Evolutionary conservation across 2,888 invertebrate species (phyloP).

Genomic region (Pyrrhosoma nymphula): DNA sequence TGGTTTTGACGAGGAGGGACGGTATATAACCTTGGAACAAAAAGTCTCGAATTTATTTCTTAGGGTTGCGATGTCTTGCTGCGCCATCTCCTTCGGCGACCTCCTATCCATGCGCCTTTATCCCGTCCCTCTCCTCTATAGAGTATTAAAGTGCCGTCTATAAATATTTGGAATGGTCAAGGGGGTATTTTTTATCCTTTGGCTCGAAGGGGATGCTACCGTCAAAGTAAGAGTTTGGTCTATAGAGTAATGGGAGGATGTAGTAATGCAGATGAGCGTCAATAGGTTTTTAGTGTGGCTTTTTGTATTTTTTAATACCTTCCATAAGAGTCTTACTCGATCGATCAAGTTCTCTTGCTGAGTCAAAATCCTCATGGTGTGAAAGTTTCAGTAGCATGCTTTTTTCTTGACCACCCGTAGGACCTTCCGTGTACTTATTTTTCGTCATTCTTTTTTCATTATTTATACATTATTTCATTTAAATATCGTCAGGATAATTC

Average conservation of each 20-base stretch:
- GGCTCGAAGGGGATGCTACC: neutral
- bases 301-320: neutral
- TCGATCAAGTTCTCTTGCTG: no score
- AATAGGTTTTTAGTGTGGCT: neutral
- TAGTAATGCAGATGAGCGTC: neutral
- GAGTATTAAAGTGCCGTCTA: neutral
- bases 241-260: neutral
- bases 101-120: neutral
- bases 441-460: no score
- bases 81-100: neutral
- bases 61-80: neutral
- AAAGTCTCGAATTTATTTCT: conserved; percentile 31
- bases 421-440: no score
- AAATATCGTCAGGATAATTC: no score
- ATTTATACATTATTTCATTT: no score
- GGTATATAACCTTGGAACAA: conserved; percentile 15
- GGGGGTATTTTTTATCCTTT: neutral
- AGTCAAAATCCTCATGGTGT: no score
- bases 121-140: neutral
- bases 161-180: conserved; percentile 31
- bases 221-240: neutral
- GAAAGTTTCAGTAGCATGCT: no score
- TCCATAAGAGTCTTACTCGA: neutral
- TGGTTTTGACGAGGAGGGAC: neutral
- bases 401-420: no score